phyloP scores from a whole-genome alignment of 1,140 invertebrate genomes.

The Ostrea denselamellosa region DNA sequence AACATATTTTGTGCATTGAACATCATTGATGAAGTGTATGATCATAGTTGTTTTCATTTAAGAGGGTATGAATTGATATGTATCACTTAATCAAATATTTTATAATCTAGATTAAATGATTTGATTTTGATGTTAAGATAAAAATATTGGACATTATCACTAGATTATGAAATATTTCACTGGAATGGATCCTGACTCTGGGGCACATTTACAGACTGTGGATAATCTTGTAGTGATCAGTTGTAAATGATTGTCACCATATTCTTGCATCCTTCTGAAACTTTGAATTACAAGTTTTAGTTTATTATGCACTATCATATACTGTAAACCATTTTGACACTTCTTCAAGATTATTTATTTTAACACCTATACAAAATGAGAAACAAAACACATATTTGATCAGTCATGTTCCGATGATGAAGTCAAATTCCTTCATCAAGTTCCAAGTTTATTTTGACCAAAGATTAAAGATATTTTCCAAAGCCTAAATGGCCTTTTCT shows the following conservation, averaged over 20 bases:
- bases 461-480: no score
- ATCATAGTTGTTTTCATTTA: constrained; percentile 8
- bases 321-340: constrained; percentile 19
- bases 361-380: neutral
- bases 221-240: neutral
- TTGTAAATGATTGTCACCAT: constrained; percentile 28
- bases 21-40: constrained; percentile 6
- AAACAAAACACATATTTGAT: no score
- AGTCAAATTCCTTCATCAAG: no score
- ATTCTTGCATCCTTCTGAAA: constrained; percentile 10
- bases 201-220: neutral
- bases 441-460: no score
- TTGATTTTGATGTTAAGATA: neutral
- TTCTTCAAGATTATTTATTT: neutral
- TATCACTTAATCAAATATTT: constrained; percentile 21
- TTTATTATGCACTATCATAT: constrained; percentile 1
- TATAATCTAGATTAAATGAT: neutral
- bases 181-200: neutral
- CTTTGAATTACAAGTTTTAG: constrained; percentile 28
- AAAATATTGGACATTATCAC: neutral
- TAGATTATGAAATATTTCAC: constrained; percentile 25
- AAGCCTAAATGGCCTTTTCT: no score
- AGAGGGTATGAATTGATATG: neutral
- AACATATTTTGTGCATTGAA: neutral
- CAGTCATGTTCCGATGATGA: no score